Base-by-base conservation (phyloP, 1,140 invertebrate species). In the Ganaspis sp. region DNA sequence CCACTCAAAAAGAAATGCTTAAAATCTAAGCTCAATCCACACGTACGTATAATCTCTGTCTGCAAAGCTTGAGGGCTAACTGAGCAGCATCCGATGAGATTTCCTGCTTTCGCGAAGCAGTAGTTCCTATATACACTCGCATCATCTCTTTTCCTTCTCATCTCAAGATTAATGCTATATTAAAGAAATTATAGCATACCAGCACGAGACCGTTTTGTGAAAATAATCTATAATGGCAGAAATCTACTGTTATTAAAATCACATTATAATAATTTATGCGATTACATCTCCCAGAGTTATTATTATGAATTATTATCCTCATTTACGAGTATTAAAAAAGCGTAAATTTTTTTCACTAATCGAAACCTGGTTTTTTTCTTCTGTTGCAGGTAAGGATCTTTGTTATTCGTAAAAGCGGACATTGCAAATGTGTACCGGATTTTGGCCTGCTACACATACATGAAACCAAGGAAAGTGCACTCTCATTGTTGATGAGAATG, bases 171-270 rank as follows among this genome's bases (percentile, higher is more conserved):
- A 64, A 64, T 64, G 58, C 58, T 64, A 26, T 29, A 9, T 64
- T 64, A 26, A 64, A 64, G 58, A 64, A 64, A 64, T 64, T 64
- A 64, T 64, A 64, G 58, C 58, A 64, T 64, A 64, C 58, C 26
- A 29, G 58, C 58, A 34, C 58, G 58, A 64, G 58, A 64, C 58
- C 58, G 58, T 64, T 64, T 64, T 64, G 58, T 64, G 58, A 64
- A 64, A 64, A 64, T 64, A 29, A 64, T 64, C 23, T 29, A 64
- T 49, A 49, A 49, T 49, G 45, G 11, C 58, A 64, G 58, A 29
- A 64, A 29, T 64, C 23, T 26, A 64, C 58, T 64, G 26, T 64
- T 64, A 64, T 64, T 64, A 64, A 64, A 64, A 64, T 29, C 58
- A 64, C 23, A 64, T 64, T 64, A 64, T 64, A 29, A 64, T 64